Evolutionary conservation across 2,888 invertebrate genomes (phyloP), one percentile per base, ranked within the genome.

Genomic region (Leucophora obtusa): DNA sequence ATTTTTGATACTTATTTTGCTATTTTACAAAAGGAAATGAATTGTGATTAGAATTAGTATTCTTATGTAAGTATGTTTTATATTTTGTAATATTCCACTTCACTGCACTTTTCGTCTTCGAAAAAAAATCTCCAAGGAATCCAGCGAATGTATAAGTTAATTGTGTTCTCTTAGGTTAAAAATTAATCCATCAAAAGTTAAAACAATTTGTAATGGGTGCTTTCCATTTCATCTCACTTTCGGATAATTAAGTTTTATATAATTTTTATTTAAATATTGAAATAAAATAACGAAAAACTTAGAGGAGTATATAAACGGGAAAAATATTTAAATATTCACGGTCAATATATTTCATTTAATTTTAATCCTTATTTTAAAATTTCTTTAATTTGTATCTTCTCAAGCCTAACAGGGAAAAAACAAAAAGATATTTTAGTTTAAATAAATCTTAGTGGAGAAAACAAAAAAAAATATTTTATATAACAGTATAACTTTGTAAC

Each of bases 261-360:
- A 68, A 47, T 54, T 60, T 53, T 74, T 68, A 60, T 60, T 74
- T 54, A 74, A 68, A 74, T 21, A 74, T 68, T 33, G 35, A 53
- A 68, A 59, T 6, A 28, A 28, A 28, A 28, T 7, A 28, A 60
- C 59, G 21, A 43, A 56, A 68, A 47, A 54, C 7, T 24, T 3
- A n/a, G 7, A 65, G 14, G 17, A 50, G 2, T n/a, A 21, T 8
- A 38, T 18, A 14, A 28, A 24, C 54, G 21, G 50, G 50, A 28
- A 74, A 62, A 71, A 75, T 75, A 10, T 74, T 56, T 18, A 74
- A 79, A 56, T 28, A 54, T 60, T 74, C 59, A 56, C 66, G 66
- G 38, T 70, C 62, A 56, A 43, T 21, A 54, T 60, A 60, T 47
- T 79, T 79, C 68, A 79, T 73, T 73, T 69, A 69, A 65, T 69